phyloP scores from a whole-genome alignment of 2,113 vertebrate species.

The Xyliphius kryptos region DNA sequence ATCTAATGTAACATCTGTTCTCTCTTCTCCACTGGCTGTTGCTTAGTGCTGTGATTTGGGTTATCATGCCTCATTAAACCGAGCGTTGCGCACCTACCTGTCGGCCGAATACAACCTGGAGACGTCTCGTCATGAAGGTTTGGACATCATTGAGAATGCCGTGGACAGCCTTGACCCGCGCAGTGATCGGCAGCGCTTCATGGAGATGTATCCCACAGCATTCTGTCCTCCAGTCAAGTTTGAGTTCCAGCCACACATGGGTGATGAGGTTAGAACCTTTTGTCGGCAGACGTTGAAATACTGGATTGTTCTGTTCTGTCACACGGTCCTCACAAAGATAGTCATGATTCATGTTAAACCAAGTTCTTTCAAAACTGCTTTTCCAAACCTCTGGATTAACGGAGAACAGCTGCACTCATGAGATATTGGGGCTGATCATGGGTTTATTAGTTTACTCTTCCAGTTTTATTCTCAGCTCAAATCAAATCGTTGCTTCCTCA shows the following conservation, averaged over 20 bases:
- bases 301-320: background rate
- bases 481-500: too few species aligned
- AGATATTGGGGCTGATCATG: slow-evolving; percentile 38
- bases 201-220: slow-evolving; percentile 94
- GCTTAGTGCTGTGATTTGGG: slow-evolving; percentile 90
- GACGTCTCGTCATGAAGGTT: slow-evolving; percentile 94
- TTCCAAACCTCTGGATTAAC: background rate
- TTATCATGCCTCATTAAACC: slow-evolving; percentile 92
- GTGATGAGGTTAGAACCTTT: slow-evolving; percentile 91
- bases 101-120: slow-evolving; percentile 97
- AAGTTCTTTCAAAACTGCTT: too few species aligned
- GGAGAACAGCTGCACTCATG: too few species aligned
- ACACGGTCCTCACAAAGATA: too few species aligned
- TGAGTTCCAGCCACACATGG: slow-evolving; percentile 96
- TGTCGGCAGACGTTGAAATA: too few species aligned
- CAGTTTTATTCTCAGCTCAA: too few species aligned
- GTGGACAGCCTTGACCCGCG: slow-evolving; percentile 94
- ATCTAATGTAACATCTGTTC: background rate
- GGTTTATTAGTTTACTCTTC: slow-evolving; percentile 44
- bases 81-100: slow-evolving; percentile 88
- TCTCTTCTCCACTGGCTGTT: background rate
- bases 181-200: slow-evolving; percentile 93
- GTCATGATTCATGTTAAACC: too few species aligned
- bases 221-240: slow-evolving; percentile 95
- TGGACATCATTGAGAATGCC: slow-evolving; percentile 97